Percentiles rank a stretch among this genome's conserved stretches.
Conservation (phyloP, 2,113 vertebrate genomes). For the Rhegmatorhina hoffmannsi region DNA sequence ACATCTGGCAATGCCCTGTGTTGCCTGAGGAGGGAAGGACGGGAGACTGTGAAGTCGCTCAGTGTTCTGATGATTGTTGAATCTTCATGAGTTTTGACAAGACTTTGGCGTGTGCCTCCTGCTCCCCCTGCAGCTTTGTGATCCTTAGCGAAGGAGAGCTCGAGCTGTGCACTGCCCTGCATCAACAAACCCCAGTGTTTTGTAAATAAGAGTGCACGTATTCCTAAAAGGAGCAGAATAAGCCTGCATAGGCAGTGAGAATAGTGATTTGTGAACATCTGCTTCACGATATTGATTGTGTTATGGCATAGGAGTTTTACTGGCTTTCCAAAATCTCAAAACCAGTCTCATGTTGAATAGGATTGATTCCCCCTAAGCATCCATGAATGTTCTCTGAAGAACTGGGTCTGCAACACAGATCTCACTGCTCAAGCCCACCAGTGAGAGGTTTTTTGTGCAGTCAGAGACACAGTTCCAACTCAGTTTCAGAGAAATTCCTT, state of each 20-base stretch:
- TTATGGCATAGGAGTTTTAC: neutral
- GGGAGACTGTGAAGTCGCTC: neutral
- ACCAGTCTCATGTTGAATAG: neutral
- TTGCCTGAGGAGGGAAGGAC: neutral
- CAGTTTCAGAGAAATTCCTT: neutral
- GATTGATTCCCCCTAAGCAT: neutral
- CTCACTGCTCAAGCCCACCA: neutral
- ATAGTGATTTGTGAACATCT: neutral
- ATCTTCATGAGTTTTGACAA: neutral
- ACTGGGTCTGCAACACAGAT: neutral
- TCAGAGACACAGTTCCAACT: neutral
- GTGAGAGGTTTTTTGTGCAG: neutral
- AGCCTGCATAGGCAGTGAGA: too few species aligned
- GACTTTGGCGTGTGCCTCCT: neutral
- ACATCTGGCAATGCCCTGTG: neutral
- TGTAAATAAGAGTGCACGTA: neutral
- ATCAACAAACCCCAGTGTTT: neutral
- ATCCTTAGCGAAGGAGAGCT: neutral
- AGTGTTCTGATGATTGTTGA: neutral
- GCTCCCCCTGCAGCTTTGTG: conserved; percentile 16
- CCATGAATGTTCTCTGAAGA: neutral
- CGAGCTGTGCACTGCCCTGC: rapidly evolving
- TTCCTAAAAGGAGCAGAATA: neutral
- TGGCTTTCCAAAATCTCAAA: neutral
- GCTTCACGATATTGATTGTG: neutral